Evolutionary conservation across 1,140 invertebrate species (phyloP), one percentile per base, ranked within the genome.

Genomic region (Aleiodes sp.): DNA sequence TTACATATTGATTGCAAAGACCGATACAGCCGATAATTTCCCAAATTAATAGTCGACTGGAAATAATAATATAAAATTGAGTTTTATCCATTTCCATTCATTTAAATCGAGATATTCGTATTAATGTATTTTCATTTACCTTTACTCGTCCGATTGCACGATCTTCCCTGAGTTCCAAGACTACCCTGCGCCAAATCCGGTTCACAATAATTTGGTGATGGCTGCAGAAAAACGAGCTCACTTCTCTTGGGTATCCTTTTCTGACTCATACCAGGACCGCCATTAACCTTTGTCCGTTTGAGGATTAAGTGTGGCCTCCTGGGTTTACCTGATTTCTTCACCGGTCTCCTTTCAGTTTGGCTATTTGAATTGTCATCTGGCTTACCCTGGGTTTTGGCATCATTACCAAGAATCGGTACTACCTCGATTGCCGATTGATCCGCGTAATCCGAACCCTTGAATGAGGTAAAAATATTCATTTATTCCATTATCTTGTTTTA

Each of bases 171-270:
- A 0, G 96, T 98, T 10, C 96, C 96, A 9, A 95, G 85, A 1
- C 94, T 94, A 0, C 94, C 95, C 7, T 88, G 84, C 2, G 88
- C 84, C 16, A 91, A 77, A 83, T 97, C 92, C 12, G 89, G 89
- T 78, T 96, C 93, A 82, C 97, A 98, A 83, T 98, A 98, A 80
- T 97, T 96, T 0, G 96, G 96, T 19, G 96, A 97, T 26, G 90
- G 85, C 79, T 97, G 93, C 72, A 98, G 86, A 85, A 91, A 98
- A 14, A 98, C 94, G 68, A 98, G 87, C 80, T 98, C 95, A 67
- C 91, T 89, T 79, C 91, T 90, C 76, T 93, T 92, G 33, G 93
- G 93, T 75, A 84, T 88, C 75, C 81, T 80, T 67, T 84, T 85
- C 41, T 79, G 77, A 35, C 74, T 78, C 29, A 77, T 77, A 61